A percentile compares a stretch with the other conserved stretches of the same genome.
phyloP scores from a whole-genome alignment of 2,113 vertebrate genomes.

The Erpornis zantholeuca region DNA sequence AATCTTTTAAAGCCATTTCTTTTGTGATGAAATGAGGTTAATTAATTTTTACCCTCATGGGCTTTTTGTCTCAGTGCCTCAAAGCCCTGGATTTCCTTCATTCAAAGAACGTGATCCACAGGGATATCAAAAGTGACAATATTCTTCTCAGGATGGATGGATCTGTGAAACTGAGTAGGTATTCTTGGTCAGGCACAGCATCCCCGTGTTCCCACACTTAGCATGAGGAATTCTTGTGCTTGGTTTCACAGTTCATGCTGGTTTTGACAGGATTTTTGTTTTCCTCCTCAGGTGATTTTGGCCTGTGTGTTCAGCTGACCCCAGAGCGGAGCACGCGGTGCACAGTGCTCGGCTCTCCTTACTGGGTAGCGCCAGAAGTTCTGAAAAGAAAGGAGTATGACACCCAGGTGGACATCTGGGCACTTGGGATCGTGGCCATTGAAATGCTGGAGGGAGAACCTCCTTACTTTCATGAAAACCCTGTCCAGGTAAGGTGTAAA shows the following conservation, averaged over 20 bases:
- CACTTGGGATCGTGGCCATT: slow-evolving; percentile 96
- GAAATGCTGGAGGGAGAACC: slow-evolving; percentile 99
- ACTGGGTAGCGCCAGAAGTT: slow-evolving; percentile 97
- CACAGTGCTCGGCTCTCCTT: slow-evolving; percentile 96
- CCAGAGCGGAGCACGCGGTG: slow-evolving; percentile 94
- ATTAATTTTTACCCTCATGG: not conserved
- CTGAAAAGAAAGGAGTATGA: slow-evolving; percentile 92
- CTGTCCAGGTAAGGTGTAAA: slow-evolving; percentile 84
- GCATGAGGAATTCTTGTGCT: not conserved
- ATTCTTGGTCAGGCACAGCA: not conserved
- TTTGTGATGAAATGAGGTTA: not conserved
- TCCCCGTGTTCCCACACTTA: not conserved
- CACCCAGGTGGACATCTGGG: slow-evolving; percentile 98
- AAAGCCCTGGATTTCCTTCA: slow-evolving; percentile 97
- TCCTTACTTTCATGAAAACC: slow-evolving; percentile 95
- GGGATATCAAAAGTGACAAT: slow-evolving; percentile 98
- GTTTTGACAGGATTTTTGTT: not conserved
- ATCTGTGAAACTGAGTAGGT: slow-evolving; percentile 95
- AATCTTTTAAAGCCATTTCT: not conserved
- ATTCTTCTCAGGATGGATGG: slow-evolving; percentile 98
- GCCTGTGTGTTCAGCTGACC: slow-evolving; percentile 97
- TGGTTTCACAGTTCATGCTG: not conserved
- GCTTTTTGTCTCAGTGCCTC: slow-evolving; percentile 83
- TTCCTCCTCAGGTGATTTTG: slow-evolving; percentile 87
- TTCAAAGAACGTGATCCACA: slow-evolving; percentile 94